A percentile compares a stretch with the other conserved stretches of the same genome.
Conservation (phyloP, 2,888 invertebrate genomes). For the Griposia aprilina region DNA sequence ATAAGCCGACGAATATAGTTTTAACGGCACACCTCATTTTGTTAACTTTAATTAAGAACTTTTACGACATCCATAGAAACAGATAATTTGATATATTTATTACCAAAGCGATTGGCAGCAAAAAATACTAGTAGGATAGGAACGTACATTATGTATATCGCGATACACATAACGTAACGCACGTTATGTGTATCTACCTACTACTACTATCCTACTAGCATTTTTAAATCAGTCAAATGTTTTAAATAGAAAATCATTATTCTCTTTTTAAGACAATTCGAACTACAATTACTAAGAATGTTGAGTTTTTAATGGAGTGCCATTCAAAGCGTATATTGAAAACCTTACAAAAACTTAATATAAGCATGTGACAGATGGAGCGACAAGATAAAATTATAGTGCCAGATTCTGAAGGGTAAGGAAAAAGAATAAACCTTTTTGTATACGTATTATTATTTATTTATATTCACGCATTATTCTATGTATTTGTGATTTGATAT, state of each 20-base stretch:
- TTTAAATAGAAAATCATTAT: not conserved
- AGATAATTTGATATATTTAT: no score
- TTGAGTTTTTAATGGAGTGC: not conserved
- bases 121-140: no score
- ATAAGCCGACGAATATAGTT: not conserved
- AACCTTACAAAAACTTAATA: not conserved
- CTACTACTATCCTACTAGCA: not conserved
- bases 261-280: not conserved
- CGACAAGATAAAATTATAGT: slow-evolving; percentile 26
- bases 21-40: not conserved
- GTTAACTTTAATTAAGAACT: not conserved
- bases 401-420: not conserved
- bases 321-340: slow-evolving; percentile 2
- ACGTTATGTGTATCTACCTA: no score
- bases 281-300: not conserved
- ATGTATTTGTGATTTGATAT: no score
- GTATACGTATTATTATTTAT: no score
- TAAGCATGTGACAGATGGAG: slow-evolving; percentile 20
- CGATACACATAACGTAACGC: no score
- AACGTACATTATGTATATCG: no score
- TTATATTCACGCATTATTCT: no score
- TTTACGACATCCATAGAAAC: not conserved
- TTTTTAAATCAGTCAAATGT: not conserved
- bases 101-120: no score
- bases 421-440: not conserved